A percentile compares a stretch with the other conserved stretches of the same genome.
Conservation (phyloP, 2,888 invertebrate species). For the Baccha elongata region DNA sequence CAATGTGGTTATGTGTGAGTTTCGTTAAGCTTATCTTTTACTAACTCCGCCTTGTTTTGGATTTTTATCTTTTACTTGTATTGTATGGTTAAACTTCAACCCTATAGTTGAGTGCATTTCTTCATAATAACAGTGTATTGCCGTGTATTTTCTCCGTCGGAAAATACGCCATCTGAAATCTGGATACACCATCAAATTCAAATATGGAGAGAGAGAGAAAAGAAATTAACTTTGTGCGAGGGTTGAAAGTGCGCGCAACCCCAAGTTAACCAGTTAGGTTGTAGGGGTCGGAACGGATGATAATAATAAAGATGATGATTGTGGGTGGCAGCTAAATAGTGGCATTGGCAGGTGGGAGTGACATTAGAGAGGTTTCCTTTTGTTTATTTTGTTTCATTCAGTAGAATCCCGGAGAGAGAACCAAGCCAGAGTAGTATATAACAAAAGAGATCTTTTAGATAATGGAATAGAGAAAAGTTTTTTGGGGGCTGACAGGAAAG, state of each 20-base stretch:
- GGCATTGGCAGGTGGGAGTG: conserved; percentile 68
- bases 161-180: background rate
- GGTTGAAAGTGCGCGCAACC: conserved; percentile 74
- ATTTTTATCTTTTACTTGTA: conserved; percentile 48
- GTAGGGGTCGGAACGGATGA: conserved; percentile 72
- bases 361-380: conserved; percentile 52
- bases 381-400: conserved; percentile 22
- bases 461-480: conserved; percentile 15
- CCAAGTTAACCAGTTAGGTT: conserved; percentile 73
- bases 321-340: conserved; percentile 71
- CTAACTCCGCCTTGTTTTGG: conserved; percentile 66
- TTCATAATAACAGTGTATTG: background rate
- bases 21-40: conserved; percentile 66
- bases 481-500: conserved; percentile 20
- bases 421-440: background rate
- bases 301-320: conserved; percentile 72
- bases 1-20: conserved; percentile 27
- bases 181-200: too few relatives aligned
- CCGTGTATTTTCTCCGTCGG: conserved; percentile 57
- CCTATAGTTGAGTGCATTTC: conserved; percentile 49
- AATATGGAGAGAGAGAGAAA: conserved; percentile 30
- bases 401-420: background rate
- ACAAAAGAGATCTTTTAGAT: conserved; percentile 20
- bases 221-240: conserved; percentile 69
- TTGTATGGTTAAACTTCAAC: conserved; percentile 26